These are phyloP conservation scores for Furcifer pardalis DNA, from an alignment of 2,797 vertebrate genomes.

Conservation along the genomic window DNA sequence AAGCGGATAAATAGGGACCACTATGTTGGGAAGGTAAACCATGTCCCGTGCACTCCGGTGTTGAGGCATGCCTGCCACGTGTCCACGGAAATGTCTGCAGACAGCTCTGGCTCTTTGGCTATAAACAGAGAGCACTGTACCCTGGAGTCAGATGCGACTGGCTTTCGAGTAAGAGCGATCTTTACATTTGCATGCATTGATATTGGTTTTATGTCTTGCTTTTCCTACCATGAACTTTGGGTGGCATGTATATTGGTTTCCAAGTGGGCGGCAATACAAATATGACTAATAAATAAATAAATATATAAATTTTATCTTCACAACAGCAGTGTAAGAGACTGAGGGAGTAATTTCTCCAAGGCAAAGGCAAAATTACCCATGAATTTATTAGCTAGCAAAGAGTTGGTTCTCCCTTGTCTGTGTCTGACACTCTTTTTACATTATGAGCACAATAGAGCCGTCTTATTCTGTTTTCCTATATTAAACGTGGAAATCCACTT, in stretches of 20 bases:
- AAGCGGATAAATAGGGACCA: too few species aligned
- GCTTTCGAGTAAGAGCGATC: too few species aligned
- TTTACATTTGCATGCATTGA: neutral
- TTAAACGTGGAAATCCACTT: neutral
- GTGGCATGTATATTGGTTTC: neutral
- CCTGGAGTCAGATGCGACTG: too few species aligned
- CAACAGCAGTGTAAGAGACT: neutral
- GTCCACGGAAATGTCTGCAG: too few species aligned
- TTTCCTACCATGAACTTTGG: neutral
- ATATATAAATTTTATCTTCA: neutral
- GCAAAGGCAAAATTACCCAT: neutral
- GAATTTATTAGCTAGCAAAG: neutral
- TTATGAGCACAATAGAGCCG: neutral
- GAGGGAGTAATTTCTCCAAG: neutral
- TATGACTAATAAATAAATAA: too few species aligned
- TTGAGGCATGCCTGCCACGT: too few species aligned
- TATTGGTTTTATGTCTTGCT: neutral
- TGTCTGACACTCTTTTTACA: neutral
- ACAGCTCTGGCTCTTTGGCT: too few species aligned
- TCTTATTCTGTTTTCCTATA: neutral
- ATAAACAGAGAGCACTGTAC: too few species aligned
- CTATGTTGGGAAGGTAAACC: too few species aligned
- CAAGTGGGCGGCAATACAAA: too few species aligned
- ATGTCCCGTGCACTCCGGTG: too few species aligned
- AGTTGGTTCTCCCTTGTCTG: neutral